phyloP scores from a whole-genome alignment of 1,140 invertebrate genomes.

The Papilio helenus region DNA sequence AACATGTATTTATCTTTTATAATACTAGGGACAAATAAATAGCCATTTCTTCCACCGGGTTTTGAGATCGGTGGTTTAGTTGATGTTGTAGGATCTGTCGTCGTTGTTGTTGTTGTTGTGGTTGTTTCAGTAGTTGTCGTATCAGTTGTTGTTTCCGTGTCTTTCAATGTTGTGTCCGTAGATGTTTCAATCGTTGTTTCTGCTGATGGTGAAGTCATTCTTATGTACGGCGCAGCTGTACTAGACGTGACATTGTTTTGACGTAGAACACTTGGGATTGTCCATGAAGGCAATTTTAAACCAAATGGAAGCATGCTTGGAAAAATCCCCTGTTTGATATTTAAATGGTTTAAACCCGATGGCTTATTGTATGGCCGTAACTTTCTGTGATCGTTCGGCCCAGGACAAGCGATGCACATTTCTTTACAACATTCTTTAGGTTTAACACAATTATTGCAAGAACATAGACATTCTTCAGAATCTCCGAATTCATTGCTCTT shows the following conservation, averaged over 20 bases:
- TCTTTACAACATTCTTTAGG: not conserved
- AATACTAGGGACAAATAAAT: not conserved
- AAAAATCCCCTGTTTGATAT: not conserved
- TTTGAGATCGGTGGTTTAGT: not conserved
- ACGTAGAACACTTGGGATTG: not conserved
- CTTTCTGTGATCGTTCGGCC: not conserved
- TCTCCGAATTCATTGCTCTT: slow-evolving; percentile 45
- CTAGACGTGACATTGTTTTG: not conserved
- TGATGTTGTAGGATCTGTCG: not conserved
- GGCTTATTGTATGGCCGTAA: not conserved
- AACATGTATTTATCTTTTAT: not conserved
- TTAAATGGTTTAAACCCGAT: not conserved
- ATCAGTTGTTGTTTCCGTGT: not conserved
- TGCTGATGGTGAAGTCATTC: not conserved
- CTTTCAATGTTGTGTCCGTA: not conserved
- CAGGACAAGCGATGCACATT: not conserved
- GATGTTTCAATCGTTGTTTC: not conserved
- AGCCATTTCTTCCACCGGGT: not conserved
- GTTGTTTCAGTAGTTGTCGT: not conserved
- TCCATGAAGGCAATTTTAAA: not conserved
- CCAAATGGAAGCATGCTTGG: not conserved
- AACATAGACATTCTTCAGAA: slow-evolving; percentile 53
- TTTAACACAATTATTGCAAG: slow-evolving; percentile 49
- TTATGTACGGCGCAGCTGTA: not conserved
- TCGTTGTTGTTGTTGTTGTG: not conserved